Evolutionary conservation across 2,113 vertebrate genomes (phyloP), one percentile per base, ranked within the genome.

Genomic region (Cavia porcellus): DNA sequence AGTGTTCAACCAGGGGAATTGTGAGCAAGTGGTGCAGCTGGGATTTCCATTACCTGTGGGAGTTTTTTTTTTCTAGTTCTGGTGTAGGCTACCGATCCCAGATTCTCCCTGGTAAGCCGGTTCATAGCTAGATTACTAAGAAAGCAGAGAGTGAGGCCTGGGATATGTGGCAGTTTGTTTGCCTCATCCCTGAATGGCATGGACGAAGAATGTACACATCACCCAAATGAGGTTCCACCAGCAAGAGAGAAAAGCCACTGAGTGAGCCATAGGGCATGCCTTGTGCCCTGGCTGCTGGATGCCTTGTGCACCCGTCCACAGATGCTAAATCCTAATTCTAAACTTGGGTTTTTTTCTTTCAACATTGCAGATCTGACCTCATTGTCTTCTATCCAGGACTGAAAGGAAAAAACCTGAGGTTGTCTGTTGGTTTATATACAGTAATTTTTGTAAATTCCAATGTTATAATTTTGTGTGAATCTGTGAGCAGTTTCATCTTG

Each of bases 391-490:
- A 42, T 24, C 13, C n/a, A 75, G 3, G 25, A 87, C 1, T 32
- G 12, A 62, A 80, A 1, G 45, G 17, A 45, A 84, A 74, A 94
- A 83, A 75, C 57, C 64, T 74, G 38, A 64, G 38, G 7, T 77
- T 92, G 61, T 83, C 85, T 95, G 5, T 72, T 45, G 79, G 47
- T 74, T 94, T 82, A 38, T 32, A 77, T 94, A 59, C 24, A 75
- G 38, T 52, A 72, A 22, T 2, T 94, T 85, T 87, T 70, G 30
- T 50, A 62, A 35, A 30, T 94, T 96, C 62, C 82, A 84, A 66
- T 92, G 5, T 74, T 64, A 74, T 62, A 89, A 80, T 66, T 92
- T 89, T 59, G 1, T 47, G 24, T 4, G 0, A 28, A 61, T 68
- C 66, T 59, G 22, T 75, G 61, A 81, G 8, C 62, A 9, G 5